A percentile compares a stretch with the other conserved stretches of the same genome.
These are phyloP conservation scores for Blastobasis adustella DNA, from an alignment of 2,888 invertebrate species.

Conservation along the genomic window DNA sequence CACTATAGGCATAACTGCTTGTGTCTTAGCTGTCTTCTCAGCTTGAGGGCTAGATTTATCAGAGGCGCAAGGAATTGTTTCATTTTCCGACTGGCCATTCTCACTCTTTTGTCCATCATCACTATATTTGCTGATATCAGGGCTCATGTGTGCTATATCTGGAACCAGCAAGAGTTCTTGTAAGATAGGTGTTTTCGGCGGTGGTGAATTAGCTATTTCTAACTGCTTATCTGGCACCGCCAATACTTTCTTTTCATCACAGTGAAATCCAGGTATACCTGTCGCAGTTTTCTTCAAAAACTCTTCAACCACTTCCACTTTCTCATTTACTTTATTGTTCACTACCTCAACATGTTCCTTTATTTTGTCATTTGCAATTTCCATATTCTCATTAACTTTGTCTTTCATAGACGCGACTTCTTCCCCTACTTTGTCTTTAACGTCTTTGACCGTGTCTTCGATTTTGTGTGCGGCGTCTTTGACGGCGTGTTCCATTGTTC, in stretches of 20 bases:
- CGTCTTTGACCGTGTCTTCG: conserved; percentile 8
- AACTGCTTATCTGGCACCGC: conserved; percentile 46
- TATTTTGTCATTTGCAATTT: conserved; percentile 15
- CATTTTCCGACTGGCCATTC: conserved; percentile 62
- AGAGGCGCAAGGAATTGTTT: conserved; percentile 65
- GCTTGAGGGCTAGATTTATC: conserved; percentile 65
- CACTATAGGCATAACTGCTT: conserved; percentile 67
- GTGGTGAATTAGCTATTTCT: conserved; percentile 55
- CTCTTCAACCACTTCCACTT: conserved; percentile 49
- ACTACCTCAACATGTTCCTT: conserved; percentile 21
- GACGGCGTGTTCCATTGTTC: conserved; percentile 36
- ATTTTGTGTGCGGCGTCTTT: conserved; percentile 15
- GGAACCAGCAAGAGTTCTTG: conserved; percentile 58
- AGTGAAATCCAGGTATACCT: conserved; percentile 38
- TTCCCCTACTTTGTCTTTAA: conserved; percentile 11
- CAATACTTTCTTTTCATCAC: conserved; percentile 44
- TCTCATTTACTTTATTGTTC: conserved; percentile 32
- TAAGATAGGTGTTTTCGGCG: conserved; percentile 60
- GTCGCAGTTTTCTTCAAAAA: conserved; percentile 48
- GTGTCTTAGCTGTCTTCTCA: conserved; percentile 55
- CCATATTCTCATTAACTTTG: conserved; percentile 11
- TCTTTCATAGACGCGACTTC: conserved; percentile 5
- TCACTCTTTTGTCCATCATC: conserved; percentile 65
- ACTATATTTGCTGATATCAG: conserved; percentile 55
- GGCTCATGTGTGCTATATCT: conserved; percentile 56